phyloP scores from a whole-genome alignment of 2,888 invertebrate genomes.

The Rhamnusium bicolor region DNA sequence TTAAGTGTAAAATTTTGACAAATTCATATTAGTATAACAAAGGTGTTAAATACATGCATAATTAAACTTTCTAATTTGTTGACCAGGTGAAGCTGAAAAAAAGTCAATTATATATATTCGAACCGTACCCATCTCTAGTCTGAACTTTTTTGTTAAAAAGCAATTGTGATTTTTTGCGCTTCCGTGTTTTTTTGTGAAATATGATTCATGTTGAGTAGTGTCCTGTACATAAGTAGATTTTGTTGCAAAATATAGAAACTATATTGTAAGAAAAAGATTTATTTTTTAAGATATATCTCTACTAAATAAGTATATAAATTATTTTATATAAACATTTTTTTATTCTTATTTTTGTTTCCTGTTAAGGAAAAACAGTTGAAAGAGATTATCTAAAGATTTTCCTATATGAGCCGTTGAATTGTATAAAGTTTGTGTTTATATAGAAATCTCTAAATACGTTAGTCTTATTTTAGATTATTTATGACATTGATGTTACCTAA shows the following conservation, averaged over 20 bases:
- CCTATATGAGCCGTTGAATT: constrained; percentile 31
- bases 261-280: constrained; percentile 14
- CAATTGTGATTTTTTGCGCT: constrained; percentile 67
- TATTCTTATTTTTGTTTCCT: constrained; percentile 17
- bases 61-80: neutral
- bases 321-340: constrained; percentile 37
- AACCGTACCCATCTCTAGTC: constrained; percentile 32
- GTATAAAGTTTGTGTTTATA: constrained; percentile 30
- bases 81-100: constrained; percentile 28
- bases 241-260: constrained; percentile 19
- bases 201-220: constrained; percentile 42
- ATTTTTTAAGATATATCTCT: constrained; percentile 27
- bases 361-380: constrained; percentile 17
- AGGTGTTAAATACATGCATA: no score
- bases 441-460: constrained; percentile 26
- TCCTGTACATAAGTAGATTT: constrained; percentile 28
- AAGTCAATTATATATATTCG: constrained; percentile 20
- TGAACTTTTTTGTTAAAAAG: constrained; percentile 52
- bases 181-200: constrained; percentile 59
- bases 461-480: constrained; percentile 31
- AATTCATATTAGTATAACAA: no score
- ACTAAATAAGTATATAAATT: constrained; percentile 36
- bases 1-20: no score
- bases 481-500: constrained; percentile 47
- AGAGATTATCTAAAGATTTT: constrained; percentile 28